These are phyloP conservation scores for Coecobrya sp. DNA, from an alignment of 2,888 invertebrate species.

Conservation along the genomic window DNA sequence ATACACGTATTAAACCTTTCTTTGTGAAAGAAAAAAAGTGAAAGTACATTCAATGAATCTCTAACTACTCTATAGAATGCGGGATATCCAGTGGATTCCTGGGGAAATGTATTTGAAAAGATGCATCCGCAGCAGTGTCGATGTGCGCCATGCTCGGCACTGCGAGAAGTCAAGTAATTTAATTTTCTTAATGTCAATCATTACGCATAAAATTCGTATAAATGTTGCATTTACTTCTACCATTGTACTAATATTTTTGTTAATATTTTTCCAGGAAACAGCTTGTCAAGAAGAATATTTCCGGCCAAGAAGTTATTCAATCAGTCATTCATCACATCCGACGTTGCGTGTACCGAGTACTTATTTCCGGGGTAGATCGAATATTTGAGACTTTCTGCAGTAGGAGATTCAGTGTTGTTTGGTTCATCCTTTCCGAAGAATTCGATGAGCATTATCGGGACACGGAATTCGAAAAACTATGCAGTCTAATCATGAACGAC, in stretches of 20 bases:
- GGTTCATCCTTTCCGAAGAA: constrained; percentile 71
- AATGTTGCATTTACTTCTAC: no score
- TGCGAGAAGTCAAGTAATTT: constrained; percentile 71
- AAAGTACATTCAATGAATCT: not conserved
- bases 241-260: no score
- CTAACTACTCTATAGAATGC: constrained; percentile 26
- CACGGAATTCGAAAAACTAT: constrained; percentile 66
- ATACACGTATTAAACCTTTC: no score
- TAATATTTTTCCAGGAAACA: constrained; percentile 53
- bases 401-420: constrained; percentile 63
- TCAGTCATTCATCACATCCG: constrained; percentile 73
- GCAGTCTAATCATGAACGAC: constrained; percentile 78
- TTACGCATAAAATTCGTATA: no score
- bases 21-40: no score
- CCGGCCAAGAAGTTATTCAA: constrained; percentile 61
- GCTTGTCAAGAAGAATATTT: constrained; percentile 72
- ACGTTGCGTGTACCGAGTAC: constrained; percentile 71
- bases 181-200: not conserved
- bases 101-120: constrained; percentile 72
- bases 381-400: constrained; percentile 75
- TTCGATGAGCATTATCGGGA: constrained; percentile 72
- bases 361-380: constrained; percentile 70
- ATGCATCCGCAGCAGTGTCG: constrained; percentile 68
- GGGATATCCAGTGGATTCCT: constrained; percentile 65
- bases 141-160: constrained; percentile 70